Evolutionary conservation across 2,888 invertebrate species (phyloP), one percentile per base, ranked within the genome.

Genomic region (Synergus laeviventris): DNA sequence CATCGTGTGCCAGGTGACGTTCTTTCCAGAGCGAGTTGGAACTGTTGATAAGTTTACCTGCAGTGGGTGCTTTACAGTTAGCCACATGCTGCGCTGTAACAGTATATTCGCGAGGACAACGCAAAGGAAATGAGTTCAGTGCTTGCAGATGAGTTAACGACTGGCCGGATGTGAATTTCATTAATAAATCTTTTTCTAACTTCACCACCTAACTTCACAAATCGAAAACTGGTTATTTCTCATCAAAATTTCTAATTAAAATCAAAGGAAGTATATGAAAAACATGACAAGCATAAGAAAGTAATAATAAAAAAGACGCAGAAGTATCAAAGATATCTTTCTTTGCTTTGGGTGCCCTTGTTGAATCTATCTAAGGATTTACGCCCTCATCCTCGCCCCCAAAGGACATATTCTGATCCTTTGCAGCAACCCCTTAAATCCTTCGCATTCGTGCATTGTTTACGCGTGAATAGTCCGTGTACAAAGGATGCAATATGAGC

Each of bases 401-500:
- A 49, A 49, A 66, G 66, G 45, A n/a, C 45, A 45, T 9, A 45
- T 49, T 31, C 76, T 42, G 74, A 39, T 74, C 74, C 74, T 77
- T 78, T 38, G 60, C 60, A 49, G 75, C 60, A 66, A 77, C 79
- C 77, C 82, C 80, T 80, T 80, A n/a, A n/a, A 80, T 83, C 81
- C 83, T 75, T 78, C 78, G 66, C 62, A 81, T 83, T 83, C 81
- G 77, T 81, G 82, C 82, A 85, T 87, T 85, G 86, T 86, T 87
- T 86, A 86, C 83, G 85, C 85, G 82, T 82, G 83, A 85, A 83
- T 83, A 81, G 79, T 74, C 78, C 75, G 73, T 49, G 81, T 83
- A 87, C 86, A 88, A 87, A 87, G 85, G 84, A 82, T 79, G 87
- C 84, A 83, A 86, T 83, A 84, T 82, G 85, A 86, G 85, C 81